A percentile compares a stretch with the other conserved stretches of the same genome.
These are phyloP conservation scores for Anastatus disparis DNA, from an alignment of 1,140 invertebrate species.

Conservation along the genomic window DNA sequence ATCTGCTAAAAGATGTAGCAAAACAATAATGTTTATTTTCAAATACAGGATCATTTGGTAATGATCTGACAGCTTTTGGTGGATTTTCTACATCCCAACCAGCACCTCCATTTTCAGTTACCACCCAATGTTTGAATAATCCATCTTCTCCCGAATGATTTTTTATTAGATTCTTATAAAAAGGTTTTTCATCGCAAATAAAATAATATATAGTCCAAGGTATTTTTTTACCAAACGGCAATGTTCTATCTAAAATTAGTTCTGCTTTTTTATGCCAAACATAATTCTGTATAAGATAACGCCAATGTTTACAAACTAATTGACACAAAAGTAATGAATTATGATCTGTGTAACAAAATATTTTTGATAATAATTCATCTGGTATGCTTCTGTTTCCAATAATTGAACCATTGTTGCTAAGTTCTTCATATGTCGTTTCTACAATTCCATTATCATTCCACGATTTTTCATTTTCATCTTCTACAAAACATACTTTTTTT, in stretches of 20 bases:
- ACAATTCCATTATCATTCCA: background rate
- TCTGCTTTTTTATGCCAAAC: constrained; percentile 62
- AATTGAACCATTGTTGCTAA: constrained; percentile 57
- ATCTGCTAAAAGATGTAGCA: constrained; percentile 61
- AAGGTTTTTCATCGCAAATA: constrained; percentile 59
- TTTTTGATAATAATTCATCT: constrained; percentile 56
- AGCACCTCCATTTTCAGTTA: constrained; percentile 53
- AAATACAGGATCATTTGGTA: constrained; percentile 55
- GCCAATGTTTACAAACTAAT: constrained; percentile 65
- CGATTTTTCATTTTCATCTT: background rate
- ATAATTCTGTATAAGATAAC: constrained; percentile 56
- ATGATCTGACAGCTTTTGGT: constrained; percentile 52
- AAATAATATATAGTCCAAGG: constrained; percentile 56
- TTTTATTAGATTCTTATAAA: constrained; percentile 62
- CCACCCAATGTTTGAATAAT: constrained; percentile 51
- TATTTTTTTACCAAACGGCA: constrained; percentile 47
- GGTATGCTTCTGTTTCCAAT: constrained; percentile 56
- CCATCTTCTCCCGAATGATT: constrained; percentile 62
- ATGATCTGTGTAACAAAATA: constrained; percentile 56
- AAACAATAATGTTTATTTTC: constrained; percentile 59
- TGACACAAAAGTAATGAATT: constrained; percentile 59
- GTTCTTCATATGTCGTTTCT: constrained; percentile 48
- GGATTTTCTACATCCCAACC: constrained; percentile 57
- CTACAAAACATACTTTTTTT: constrained; percentile 19
- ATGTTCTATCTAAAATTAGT: constrained; percentile 42